Percentiles rank a stretch among this genome's conserved stretches.
These are phyloP conservation scores for Myrmecophaga tridactyla DNA, from an alignment of 2,113 vertebrate species.

Conservation along the genomic window DNA sequence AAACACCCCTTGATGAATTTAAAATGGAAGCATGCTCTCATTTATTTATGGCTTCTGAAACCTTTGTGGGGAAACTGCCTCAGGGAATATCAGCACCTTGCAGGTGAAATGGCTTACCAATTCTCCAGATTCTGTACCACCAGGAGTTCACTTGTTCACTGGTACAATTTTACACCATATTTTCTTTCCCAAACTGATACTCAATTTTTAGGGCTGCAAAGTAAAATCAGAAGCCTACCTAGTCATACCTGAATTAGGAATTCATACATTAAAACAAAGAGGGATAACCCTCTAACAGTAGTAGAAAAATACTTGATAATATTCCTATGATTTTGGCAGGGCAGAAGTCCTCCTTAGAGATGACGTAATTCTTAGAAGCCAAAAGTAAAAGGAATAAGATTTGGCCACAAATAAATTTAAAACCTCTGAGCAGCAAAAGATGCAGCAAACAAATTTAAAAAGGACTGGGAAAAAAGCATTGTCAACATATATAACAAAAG, in stretches of 20 bases:
- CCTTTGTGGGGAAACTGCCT: not conserved
- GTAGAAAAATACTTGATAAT: not conserved
- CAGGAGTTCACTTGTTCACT: not conserved
- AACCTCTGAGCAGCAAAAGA: not conserved
- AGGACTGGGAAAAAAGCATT: not conserved
- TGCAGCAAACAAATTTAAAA: not conserved
- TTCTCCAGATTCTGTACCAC: not conserved
- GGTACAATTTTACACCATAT: not conserved
- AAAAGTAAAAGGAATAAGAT: not conserved
- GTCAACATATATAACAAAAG: not conserved
- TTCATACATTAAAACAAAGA: not conserved
- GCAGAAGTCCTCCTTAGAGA: not conserved
- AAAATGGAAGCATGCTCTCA: too few species aligned
- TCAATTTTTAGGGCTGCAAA: not conserved
- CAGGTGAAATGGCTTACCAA: not conserved
- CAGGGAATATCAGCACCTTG: not conserved
- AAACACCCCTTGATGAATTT: not conserved
- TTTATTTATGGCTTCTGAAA: not conserved
- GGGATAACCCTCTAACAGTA: not conserved
- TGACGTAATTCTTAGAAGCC: not conserved
- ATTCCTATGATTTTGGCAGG: not conserved
- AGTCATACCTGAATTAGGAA: not conserved
- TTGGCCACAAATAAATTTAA: not conserved
- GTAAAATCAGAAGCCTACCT: not conserved
- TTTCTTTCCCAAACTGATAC: not conserved